Conservation (phyloP, 1,140 invertebrate genomes). For the Diachasma alloeum region DNA sequence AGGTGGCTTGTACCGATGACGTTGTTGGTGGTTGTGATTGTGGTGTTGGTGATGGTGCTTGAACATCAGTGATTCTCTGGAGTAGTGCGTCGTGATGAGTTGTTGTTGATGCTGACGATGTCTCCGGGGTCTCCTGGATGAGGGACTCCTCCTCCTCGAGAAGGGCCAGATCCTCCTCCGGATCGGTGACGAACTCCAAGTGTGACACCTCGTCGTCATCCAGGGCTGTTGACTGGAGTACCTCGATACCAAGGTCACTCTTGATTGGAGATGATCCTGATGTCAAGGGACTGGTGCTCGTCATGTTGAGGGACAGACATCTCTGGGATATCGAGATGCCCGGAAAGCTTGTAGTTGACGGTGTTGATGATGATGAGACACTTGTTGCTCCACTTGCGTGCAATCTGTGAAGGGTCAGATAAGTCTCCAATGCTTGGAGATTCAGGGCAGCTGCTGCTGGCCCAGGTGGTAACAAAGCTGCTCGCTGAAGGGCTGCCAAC, state of each 20-base stretch:
- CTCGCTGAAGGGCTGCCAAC: slow-evolving; percentile 78
- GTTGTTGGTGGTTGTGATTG: slow-evolving; percentile 30
- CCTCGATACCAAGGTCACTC: slow-evolving; percentile 31
- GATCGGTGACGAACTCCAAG: slow-evolving; percentile 54
- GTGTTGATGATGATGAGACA: slow-evolving; percentile 38
- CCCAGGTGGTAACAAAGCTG: slow-evolving; percentile 77
- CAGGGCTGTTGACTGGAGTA: slow-evolving; percentile 36
- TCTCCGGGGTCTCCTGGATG: slow-evolving; percentile 39
- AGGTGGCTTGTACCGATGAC: slow-evolving; percentile 52
- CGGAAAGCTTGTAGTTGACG: slow-evolving; percentile 52
- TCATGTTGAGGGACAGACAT: slow-evolving; percentile 33
- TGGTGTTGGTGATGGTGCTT: slow-evolving; percentile 22
- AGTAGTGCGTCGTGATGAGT: slow-evolving; percentile 54
- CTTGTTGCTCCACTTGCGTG: slow-evolving; percentile 59
- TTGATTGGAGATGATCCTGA: slow-evolving; percentile 20
- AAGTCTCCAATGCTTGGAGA: slow-evolving; percentile 83
- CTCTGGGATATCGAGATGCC: not conserved
- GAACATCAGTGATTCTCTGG: slow-evolving; percentile 51
- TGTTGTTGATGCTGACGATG: slow-evolving; percentile 46
- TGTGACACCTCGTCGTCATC: slow-evolving; percentile 53
- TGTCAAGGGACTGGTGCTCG: slow-evolving; percentile 30
- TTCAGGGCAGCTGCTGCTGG: slow-evolving; percentile 82
- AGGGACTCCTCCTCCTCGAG: slow-evolving; percentile 56
- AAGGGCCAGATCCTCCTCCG: slow-evolving; percentile 67
- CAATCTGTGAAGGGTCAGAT: slow-evolving; percentile 80